Evolutionary conservation across 2,113 vertebrate genomes (phyloP).

Genomic region (Hemicordylus capensis): DNA sequence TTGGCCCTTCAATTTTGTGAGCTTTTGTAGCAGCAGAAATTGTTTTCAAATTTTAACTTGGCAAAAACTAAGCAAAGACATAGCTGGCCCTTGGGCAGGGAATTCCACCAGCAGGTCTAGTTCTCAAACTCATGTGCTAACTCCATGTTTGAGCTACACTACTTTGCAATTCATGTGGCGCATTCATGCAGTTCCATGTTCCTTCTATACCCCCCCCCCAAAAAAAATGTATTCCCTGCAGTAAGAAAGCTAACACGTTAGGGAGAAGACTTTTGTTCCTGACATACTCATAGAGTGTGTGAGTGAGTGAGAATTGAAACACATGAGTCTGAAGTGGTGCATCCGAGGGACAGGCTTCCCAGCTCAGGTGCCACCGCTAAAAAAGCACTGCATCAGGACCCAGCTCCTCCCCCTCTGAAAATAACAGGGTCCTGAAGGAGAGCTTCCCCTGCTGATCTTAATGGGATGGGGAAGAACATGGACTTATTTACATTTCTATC

Average conservation of each 20-base stretch:
- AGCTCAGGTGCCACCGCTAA: background rate
- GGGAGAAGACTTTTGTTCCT: background rate
- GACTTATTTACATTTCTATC: too few species aligned
- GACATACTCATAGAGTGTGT: background rate
- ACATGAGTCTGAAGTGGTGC: background rate
- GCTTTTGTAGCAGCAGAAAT: too few species aligned
- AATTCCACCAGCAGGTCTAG: background rate
- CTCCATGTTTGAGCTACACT: background rate
- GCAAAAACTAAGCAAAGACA: background rate
- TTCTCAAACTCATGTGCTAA: background rate
- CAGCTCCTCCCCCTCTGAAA: background rate
- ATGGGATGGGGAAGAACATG: too few species aligned
- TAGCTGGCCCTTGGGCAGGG: background rate
- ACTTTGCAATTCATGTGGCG: background rate
- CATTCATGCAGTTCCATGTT: background rate
- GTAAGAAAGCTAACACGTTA: background rate
- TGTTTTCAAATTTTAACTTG: too few species aligned
- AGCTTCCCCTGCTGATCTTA: too few species aligned
- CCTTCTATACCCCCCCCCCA: too few species aligned
- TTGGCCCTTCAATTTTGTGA: background rate
- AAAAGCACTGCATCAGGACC: background rate
- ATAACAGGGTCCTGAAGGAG: too few species aligned
- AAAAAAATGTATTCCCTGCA: too few species aligned
- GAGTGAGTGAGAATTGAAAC: background rate
- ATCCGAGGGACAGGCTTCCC: background rate